Evolutionary conservation across 2,113 vertebrate genomes (phyloP), one percentile per base, ranked within the genome.

Genomic region (Pollachius pollachius): DNA sequence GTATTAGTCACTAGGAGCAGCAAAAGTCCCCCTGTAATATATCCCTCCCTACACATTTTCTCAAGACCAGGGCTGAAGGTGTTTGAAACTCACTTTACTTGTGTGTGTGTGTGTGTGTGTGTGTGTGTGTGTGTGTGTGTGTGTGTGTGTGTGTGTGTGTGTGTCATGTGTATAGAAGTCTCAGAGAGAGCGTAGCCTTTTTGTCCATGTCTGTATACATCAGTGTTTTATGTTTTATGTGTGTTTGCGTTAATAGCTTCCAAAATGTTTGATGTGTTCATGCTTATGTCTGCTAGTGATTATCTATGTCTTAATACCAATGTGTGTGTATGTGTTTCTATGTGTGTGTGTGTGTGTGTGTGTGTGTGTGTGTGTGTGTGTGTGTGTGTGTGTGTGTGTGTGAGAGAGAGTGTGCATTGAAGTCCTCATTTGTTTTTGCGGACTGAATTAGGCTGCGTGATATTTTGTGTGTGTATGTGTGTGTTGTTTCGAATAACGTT

Each of bases 341-440:
- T 59, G 58, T n/a, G 56, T 59, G n/a, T 59, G 52, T 70, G 30
- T 59, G 64, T 65, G 64, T 19, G 17, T 65, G 16, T 65, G 17
- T 65, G 30, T 18, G 17, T 65, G 64, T 52, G 16, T n/a, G 1
- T 61, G 19, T 52, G 41, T 68, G 54, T 68, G 52, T 41, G 52
- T 54, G 11, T 67, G 52, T 67, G 52, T 56, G 19, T 54, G 19
- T 16, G 48, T 54, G 18, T 56, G 65, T 63, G 52, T 70, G 54
- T 59, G 64, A 23, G 64, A 5, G 64, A 25, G 16, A 52, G n/a
- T 66, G 34, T 48, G 37, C 48, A 30, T 65, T 27, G 16, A 16
- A 17, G 27, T 65, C 30, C 30, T 34, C 15, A 48, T 34, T 15
- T 41, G 27, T 16, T 17, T 34, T 48, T 52, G 52, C 59, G 25